Evolutionary conservation across 2,888 invertebrate genomes (phyloP).

Genomic region (Lymantria dispar): DNA sequence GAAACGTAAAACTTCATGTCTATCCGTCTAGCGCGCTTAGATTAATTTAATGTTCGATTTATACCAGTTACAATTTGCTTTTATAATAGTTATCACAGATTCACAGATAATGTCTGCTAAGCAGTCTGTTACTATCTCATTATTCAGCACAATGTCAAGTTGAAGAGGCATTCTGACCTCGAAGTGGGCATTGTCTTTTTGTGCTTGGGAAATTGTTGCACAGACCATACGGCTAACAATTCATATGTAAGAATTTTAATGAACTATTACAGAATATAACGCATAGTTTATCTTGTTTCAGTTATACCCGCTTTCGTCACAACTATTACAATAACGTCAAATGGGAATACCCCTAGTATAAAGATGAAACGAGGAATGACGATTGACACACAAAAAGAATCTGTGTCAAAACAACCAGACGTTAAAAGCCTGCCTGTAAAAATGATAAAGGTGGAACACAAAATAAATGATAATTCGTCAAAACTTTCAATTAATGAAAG

Average conservation of each 20-base stretch:
- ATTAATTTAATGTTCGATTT: no score
- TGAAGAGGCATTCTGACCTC: constrained; percentile 42
- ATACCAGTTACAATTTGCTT: no score
- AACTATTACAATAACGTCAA: constrained; percentile 73
- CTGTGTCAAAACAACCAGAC: constrained; percentile 47
- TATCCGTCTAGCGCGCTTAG: no score
- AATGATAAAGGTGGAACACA: constrained; percentile 41
- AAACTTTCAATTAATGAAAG: constrained; percentile 84
- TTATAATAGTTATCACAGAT: neutral
- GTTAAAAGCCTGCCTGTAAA: constrained; percentile 33
- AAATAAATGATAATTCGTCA: constrained; percentile 46
- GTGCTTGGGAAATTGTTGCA: constrained; percentile 39
- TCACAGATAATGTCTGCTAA: neutral
- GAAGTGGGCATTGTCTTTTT: constrained; percentile 40
- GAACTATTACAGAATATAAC: neutral
- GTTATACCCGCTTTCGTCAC: constrained; percentile 58
- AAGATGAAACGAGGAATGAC: constrained; percentile 70
- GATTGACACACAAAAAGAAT: constrained; percentile 57
- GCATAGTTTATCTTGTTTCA: constrained; percentile 55
- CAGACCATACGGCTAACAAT: constrained; percentile 7
- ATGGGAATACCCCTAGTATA: constrained; percentile 75
- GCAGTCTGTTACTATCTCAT: neutral
- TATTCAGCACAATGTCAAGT: constrained; percentile 44
- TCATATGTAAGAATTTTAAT: constrained; percentile 1
- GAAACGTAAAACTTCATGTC: no score